Percentiles rank a stretch among this genome's conserved stretches.
Evolutionary conservation across 2,888 invertebrate species (phyloP).

Genomic region (Acanthococcus lagerstroemiae): DNA sequence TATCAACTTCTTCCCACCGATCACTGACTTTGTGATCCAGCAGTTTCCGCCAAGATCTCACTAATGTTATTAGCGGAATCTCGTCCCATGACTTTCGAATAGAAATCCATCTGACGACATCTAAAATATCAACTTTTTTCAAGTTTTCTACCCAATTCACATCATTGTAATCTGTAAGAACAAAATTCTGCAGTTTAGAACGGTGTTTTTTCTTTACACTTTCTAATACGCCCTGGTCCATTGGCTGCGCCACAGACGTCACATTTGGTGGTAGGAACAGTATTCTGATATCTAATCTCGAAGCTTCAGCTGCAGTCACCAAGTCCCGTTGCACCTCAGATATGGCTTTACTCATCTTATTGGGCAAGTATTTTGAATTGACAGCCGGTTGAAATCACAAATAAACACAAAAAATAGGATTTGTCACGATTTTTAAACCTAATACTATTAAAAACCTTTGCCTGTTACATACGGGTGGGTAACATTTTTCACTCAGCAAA

Average conservation of each 20-base stretch:
- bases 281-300: neutral
- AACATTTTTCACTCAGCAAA: too few relatives aligned
- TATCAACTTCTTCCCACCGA: neutral
- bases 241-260: neutral
- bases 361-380: too few relatives aligned
- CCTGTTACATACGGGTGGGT: too few relatives aligned
- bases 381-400: too few relatives aligned
- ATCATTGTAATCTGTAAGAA: neutral
- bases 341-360: too few relatives aligned
- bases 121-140: neutral
- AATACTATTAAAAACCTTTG: too few relatives aligned
- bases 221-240: neutral
- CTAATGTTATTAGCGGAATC: neutral
- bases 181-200: neutral
- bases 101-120: neutral
- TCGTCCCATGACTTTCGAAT: neutral
- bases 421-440: too few relatives aligned
- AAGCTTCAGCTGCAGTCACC: too few relatives aligned
- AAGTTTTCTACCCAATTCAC: neutral
- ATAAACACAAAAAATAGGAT: too few relatives aligned
- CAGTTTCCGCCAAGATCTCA: neutral
- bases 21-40: neutral
- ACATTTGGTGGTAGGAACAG: neutral
- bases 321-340: too few relatives aligned
- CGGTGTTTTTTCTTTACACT: neutral